phyloP scores from a whole-genome alignment of 2,888 invertebrate species.

The Oscheius sp. region DNA sequence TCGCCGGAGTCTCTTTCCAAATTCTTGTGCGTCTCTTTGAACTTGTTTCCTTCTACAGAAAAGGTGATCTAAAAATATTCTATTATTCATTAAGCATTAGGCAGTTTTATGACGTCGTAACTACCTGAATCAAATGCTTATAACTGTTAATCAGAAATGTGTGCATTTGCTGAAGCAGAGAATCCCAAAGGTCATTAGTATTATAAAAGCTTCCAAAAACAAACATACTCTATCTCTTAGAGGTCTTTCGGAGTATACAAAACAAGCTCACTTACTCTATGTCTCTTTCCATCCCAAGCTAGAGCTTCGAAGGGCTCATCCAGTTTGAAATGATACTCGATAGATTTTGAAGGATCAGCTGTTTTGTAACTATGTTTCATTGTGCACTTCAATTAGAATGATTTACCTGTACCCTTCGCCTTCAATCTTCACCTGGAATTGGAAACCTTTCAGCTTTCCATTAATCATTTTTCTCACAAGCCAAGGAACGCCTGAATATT shows the following conservation, averaged over 20 bases:
- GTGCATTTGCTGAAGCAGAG: not conserved
- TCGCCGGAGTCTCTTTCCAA: slow-evolving; percentile 26
- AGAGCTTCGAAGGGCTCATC: slow-evolving; percentile 22
- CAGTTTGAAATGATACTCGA: slow-evolving; percentile 27
- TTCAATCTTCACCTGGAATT: slow-evolving; percentile 18
- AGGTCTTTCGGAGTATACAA: no score
- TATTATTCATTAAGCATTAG: not conserved
- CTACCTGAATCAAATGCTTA: not conserved
- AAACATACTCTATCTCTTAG: no score
- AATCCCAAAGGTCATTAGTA: not conserved
- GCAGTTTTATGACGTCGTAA: not conserved
- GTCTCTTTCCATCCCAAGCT: slow-evolving; percentile 22
- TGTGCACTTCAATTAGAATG: no score
- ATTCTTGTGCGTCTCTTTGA: slow-evolving; percentile 31
- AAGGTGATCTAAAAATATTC: slow-evolving; percentile 30
- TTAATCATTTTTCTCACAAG: slow-evolving; percentile 19
- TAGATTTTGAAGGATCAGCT: slow-evolving; percentile 1
- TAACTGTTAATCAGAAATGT: not conserved
- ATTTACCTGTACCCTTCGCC: slow-evolving; percentile 28
- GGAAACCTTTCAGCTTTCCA: slow-evolving; percentile 23
- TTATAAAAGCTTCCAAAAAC: not conserved
- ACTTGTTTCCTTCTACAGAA: slow-evolving; percentile 27
- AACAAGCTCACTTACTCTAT: no score
- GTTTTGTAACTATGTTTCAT: slow-evolving; percentile 25
- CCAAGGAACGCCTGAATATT: slow-evolving; percentile 28